Conservation (phyloP, 2,888 invertebrate species). For the Hypselothyrea guttata region DNA sequence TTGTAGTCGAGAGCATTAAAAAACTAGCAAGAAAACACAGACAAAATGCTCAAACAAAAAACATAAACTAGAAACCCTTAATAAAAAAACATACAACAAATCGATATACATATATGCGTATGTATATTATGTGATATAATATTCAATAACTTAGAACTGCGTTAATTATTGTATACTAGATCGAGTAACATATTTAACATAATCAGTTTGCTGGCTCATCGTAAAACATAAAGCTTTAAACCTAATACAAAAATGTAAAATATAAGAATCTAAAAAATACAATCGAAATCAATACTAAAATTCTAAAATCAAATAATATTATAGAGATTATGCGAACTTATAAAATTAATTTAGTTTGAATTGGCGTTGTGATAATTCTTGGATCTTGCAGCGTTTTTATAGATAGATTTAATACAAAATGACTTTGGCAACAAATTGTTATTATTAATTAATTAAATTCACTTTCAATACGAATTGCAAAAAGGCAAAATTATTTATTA, state of each 20-base stretch:
- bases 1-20: conserved; percentile 25
- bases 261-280: no score
- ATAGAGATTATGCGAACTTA: conserved; percentile 13
- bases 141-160: conserved; percentile 5
- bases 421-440: conserved; percentile 43
- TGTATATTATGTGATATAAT: no score
- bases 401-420: conserved; percentile 5
- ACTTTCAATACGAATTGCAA: conserved; percentile 10
- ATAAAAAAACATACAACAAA: conserved; percentile 45
- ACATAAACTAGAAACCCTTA: conserved; percentile 63
- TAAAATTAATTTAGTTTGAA: background rate
- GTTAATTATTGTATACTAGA: conserved; percentile 13
- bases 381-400: background rate
- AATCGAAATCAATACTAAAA: conserved; percentile 53
- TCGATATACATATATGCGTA: conserved; percentile 38
- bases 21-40: conserved; percentile 43
- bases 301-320: conserved; percentile 27
- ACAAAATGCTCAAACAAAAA: conserved; percentile 60
- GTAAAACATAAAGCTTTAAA: conserved; percentile 70
- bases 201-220: conserved; percentile 69
- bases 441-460: conserved; percentile 6
- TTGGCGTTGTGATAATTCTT: background rate
- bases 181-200: conserved; percentile 66
- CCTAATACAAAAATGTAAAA: conserved; percentile 68
- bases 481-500: conserved; percentile 10